Base-by-base conservation (phyloP, 2,888 invertebrate species). In the Mycalesis mineus region DNA sequence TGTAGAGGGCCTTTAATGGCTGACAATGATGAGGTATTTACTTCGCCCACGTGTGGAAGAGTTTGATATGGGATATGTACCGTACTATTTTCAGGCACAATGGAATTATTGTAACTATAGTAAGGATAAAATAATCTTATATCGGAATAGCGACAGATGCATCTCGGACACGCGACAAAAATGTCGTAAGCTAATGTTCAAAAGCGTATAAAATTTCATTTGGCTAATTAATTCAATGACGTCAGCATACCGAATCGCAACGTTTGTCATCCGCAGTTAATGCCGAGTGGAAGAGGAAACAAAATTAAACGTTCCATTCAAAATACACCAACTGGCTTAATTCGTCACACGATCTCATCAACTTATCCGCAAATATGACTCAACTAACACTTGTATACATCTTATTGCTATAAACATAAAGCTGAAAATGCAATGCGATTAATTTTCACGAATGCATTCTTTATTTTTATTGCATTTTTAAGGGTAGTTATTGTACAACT, bases 261-360 rank as follows among this genome's bases (percentile, higher is more conserved):
- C 42, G 52, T 52, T 52, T 52, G 52, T 52, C 42, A 52, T 52
- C 31, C 40, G 28, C 50, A 22, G 50, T 50, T 39, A 57, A 81
- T 78, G 75, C 76, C 68, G 60, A 71, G 70, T 62, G 61, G 73
- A 75, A 83, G 75, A 84, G 77, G 73, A 86, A 85, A 84, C 85
- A 84, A 86, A 88, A 52, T 88, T 86, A 85, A 87, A 87, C 82
- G 82, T 85, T 82, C 83, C 80, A 86, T 88, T 84, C 83, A 82
- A 79, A 77, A 66, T 54, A 75, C 68, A 77, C 82, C 85, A 86
- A 86, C 85, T 83, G 86, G 74, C 70, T 72, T 58, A 58, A 78
- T 84, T 83, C 76, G 84, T 73, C 76, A 80, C 80, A 75, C 78
- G 68, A 63, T 71, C 69, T 71, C 73, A 68, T 58, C 51, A 56